Percentiles rank a stretch among this genome's conserved stretches.
These are phyloP conservation scores for Aurelia aurita complex sp. Pacific DNA, from an alignment of 30 jellyfish, hydroid and myxozoan species.

Conservation along the genomic window DNA sequence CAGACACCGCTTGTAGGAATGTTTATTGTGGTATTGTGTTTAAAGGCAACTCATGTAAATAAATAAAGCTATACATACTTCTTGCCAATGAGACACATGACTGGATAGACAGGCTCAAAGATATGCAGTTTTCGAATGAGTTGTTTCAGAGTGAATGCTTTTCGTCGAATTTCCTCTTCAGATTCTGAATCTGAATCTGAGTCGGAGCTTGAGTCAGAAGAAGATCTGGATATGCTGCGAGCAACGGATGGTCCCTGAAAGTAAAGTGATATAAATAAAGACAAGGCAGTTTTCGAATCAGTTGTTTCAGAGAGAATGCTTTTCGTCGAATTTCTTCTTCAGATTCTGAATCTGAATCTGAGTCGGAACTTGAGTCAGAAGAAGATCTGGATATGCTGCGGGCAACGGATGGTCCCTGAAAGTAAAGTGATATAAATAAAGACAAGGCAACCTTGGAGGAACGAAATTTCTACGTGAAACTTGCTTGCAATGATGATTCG, in stretches of 20 bases:
- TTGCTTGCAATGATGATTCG: no score
- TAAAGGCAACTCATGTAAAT: background rate
- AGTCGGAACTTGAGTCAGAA: no score
- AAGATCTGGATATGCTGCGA: no score
- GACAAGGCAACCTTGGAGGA: no score
- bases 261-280: no score
- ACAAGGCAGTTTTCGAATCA: constrained; percentile 86
- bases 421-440: no score
- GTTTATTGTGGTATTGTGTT: background rate
- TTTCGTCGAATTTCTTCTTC: constrained; percentile 52
- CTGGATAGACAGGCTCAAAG: constrained; percentile 80
- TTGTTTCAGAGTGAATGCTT: constrained; percentile 78
- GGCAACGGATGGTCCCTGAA: no score
- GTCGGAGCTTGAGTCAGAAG: no score
- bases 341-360: constrained; percentile 16
- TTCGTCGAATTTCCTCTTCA: constrained; percentile 47
- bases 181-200: constrained; percentile 15
- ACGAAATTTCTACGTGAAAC: no score
- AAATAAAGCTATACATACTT: constrained; percentile 26
- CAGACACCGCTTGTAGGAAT: no score
- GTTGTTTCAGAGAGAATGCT: constrained; percentile 77
- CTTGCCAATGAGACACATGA: constrained; percentile 87
- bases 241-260: no score
- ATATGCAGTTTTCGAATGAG: constrained; percentile 87
- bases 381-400: no score